Evolutionary conservation across 1,140 invertebrate genomes (phyloP).

Genomic region (Coboldia fuscipes): DNA sequence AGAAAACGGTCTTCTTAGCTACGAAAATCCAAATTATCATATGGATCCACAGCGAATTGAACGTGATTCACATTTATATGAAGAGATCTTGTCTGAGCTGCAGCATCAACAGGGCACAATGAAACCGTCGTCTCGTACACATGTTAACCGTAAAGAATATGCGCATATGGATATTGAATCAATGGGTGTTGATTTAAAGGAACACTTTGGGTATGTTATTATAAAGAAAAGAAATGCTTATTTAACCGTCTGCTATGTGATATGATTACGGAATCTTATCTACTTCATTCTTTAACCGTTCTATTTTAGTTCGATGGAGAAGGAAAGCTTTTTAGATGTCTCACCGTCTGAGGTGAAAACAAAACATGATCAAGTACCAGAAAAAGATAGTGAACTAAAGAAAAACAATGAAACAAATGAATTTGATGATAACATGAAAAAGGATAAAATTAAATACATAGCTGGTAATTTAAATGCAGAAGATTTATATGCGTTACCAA

Average conservation of each 20-base stretch:
- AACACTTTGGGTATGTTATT: slow-evolving; percentile 4
- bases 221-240: neutral
- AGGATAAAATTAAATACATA: slow-evolving; percentile 35
- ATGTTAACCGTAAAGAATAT: slow-evolving; percentile 27
- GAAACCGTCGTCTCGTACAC: slow-evolving; percentile 13
- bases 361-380: slow-evolving; percentile 22
- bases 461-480: slow-evolving; percentile 40
- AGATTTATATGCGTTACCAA: slow-evolving; percentile 49
- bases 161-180: slow-evolving; percentile 39
- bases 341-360: slow-evolving; percentile 25
- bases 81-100: slow-evolving; percentile 5
- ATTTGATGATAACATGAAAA: slow-evolving; percentile 25
- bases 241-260: neutral
- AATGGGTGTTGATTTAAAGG: slow-evolving; percentile 44
- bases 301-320: slow-evolving; percentile 18
- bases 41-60: slow-evolving; percentile 38
- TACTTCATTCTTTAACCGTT: neutral
- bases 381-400: slow-evolving; percentile 28
- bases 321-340: slow-evolving; percentile 22
- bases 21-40: slow-evolving; percentile 74
- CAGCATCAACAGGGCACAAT: slow-evolving; percentile 27
- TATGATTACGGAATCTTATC: too few relatives aligned
- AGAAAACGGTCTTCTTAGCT: slow-evolving; percentile 71
- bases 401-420: slow-evolving; percentile 21
- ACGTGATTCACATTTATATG: slow-evolving; percentile 5